Evolutionary conservation across 2,113 vertebrate species (phyloP).

Genomic region (Tachycineta bicolor): DNA sequence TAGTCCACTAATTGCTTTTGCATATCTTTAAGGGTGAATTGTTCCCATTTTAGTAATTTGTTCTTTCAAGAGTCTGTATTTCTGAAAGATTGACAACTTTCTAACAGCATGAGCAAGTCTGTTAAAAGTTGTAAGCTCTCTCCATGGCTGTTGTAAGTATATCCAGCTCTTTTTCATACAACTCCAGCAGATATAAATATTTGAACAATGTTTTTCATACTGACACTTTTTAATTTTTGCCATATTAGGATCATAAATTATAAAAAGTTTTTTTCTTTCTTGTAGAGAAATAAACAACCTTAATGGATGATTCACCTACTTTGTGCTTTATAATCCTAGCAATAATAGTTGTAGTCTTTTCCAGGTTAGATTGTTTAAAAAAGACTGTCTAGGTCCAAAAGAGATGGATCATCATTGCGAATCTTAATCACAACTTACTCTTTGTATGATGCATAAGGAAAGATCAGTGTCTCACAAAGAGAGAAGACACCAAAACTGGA

Average conservation of each 20-base stretch:
- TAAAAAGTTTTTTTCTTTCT: neutral
- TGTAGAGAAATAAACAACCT: neutral
- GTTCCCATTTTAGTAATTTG: neutral
- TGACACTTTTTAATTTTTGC: neutral
- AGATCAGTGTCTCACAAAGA: neutral
- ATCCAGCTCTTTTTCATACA: neutral
- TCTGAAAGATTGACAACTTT: neutral
- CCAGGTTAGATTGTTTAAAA: neutral
- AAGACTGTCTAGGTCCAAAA: neutral
- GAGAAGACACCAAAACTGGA: neutral
- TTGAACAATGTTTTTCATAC: neutral
- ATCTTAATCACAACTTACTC: neutral
- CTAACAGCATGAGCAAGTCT: neutral
- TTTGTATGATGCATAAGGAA: neutral
- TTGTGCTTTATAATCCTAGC: neutral
- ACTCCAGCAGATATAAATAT: neutral
- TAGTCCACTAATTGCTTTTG: neutral
- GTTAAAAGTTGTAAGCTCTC: neutral
- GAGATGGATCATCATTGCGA: neutral
- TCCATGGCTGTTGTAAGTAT: neutral
- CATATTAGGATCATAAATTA: neutral
- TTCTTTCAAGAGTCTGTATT: neutral
- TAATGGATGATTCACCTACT: neutral
- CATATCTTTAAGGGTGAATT: neutral
- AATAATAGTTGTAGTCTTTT: neutral